Base-by-base conservation (phyloP, 2,888 invertebrate species). In the Amphiduros pacificus region DNA sequence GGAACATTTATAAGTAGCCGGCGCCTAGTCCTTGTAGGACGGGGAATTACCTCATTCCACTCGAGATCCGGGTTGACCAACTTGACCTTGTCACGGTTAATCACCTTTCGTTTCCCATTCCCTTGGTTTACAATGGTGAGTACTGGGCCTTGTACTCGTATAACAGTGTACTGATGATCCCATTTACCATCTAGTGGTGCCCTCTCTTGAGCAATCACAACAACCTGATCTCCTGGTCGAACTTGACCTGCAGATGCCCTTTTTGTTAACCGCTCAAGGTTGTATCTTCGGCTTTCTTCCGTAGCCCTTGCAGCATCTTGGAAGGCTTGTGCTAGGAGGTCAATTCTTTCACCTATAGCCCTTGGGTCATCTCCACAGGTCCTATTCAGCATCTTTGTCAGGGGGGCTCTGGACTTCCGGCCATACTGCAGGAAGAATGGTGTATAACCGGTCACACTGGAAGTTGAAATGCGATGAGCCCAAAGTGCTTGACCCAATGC, bases 371-470 rank as follows among this genome's bases (percentile, higher is more conserved):
- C 27, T 2, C 53, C 53, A 28, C 31, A 28, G 3, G 53, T 53
- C 22, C 53, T 14, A 20, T 29, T 11, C 29, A 53, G n/a, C 53
- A 53, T 53, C 31, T 5, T 31, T 11, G 27, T 31, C 24, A 27
- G 17, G 31, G 36, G 55, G n/a, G 41, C 32, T 11, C 36, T 40
- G 2, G 56, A 31, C 6, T 49, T 20, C 31, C 57, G 17, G 27
- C 49, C 57, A 31, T 49, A 57, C 6, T 14, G n/a, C n/a, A 56
- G 48, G 28, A 44, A 56, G 27, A 44, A 56, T 2, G 56, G 56
- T 2, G 56, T 31, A 27, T 20, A 56, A 6, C 56, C 56, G 26
- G 56, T 56, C 5, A 48, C 48, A 9, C 28, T 17, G 3, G 56
- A 56, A 2, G 32, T 44, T 2, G 44, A 24, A 2, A 27, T n/a